Percentiles rank a stretch among this genome's conserved stretches.
Conservation (phyloP, 2,113 vertebrate species). For the Helogale parvula region DNA sequence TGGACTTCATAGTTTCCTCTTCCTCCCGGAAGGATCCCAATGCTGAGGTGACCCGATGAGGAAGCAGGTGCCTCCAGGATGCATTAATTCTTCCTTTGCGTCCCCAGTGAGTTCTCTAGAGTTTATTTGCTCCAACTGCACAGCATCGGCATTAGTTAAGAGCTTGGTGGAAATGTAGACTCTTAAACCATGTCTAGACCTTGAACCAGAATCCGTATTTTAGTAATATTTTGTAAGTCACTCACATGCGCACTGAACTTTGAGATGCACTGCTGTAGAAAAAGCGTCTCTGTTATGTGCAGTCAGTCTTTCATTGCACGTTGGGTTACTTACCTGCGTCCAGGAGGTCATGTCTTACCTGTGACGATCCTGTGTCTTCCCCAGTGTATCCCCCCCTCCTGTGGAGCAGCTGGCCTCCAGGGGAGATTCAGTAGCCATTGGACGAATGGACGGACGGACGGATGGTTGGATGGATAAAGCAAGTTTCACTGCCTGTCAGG, state of each 20-base stretch:
- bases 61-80: not conserved
- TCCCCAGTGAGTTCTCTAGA: not conserved
- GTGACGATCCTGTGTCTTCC: not conserved
- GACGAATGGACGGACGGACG: too few relatives aligned
- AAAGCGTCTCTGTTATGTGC: not conserved
- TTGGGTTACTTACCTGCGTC: not conserved
- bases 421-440: not conserved
- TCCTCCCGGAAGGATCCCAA: not conserved
- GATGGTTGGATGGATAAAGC: not conserved
- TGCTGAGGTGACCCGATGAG: not conserved
- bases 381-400: not conserved
- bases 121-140: not conserved
- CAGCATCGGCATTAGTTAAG: not conserved
- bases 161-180: not conserved
- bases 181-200: not conserved
- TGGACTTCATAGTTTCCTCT: not conserved
- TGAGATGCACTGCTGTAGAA: not conserved
- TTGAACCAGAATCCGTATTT: not conserved
- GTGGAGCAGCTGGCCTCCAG: not conserved
- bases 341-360: not conserved
- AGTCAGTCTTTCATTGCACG: accelerated
- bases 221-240: not conserved
- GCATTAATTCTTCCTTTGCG: not conserved
- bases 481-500: not conserved
- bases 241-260: accelerated